A percentile compares a stretch with the other conserved stretches of the same genome.
These are phyloP conservation scores for Bufo gargarizans DNA, from an alignment of 2,113 vertebrate species.

Conservation along the genomic window DNA sequence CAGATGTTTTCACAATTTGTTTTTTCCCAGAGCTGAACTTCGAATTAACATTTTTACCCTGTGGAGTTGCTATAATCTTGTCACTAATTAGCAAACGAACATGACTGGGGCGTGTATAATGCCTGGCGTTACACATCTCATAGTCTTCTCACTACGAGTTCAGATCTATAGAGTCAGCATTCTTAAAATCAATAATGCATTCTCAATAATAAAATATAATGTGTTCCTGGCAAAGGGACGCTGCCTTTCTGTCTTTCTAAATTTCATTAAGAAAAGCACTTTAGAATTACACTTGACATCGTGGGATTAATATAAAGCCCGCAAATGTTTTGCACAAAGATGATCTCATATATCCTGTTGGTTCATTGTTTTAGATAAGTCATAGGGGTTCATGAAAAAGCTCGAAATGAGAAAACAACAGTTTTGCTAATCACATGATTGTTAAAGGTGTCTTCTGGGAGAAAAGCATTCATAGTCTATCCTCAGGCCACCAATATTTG, in stretches of 20 bases:
- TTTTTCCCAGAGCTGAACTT: slow-evolving; percentile 25
- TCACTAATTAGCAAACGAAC: slow-evolving; percentile 36
- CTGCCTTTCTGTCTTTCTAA: slow-evolving; percentile 23
- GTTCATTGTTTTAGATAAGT: neutral
- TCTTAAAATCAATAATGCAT: slow-evolving; percentile 8
- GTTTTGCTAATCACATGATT: neutral
- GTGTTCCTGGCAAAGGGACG: slow-evolving; percentile 16
- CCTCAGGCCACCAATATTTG: neutral
- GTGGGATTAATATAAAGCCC: neutral
- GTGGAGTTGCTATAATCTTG: slow-evolving; percentile 22
- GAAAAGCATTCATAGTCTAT: neutral
- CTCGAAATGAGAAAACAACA: neutral
- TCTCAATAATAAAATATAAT: neutral
- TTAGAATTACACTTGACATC: neutral
- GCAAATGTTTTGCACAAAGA: neutral
- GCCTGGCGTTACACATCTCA: neutral
- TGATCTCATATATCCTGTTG: neutral
- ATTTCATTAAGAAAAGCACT: slow-evolving; percentile 22
- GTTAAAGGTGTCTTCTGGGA: neutral
- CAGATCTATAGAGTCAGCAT: neutral
- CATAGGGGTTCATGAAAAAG: neutral
- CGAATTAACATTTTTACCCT: slow-evolving; percentile 45
- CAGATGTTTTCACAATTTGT: slow-evolving; percentile 33
- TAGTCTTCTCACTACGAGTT: slow-evolving; percentile 16
- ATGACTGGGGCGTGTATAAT: slow-evolving; percentile 38